These are phyloP conservation scores for Cyprinus carpio DNA, from an alignment of 2,113 vertebrate genomes.

Conservation along the genomic window DNA sequence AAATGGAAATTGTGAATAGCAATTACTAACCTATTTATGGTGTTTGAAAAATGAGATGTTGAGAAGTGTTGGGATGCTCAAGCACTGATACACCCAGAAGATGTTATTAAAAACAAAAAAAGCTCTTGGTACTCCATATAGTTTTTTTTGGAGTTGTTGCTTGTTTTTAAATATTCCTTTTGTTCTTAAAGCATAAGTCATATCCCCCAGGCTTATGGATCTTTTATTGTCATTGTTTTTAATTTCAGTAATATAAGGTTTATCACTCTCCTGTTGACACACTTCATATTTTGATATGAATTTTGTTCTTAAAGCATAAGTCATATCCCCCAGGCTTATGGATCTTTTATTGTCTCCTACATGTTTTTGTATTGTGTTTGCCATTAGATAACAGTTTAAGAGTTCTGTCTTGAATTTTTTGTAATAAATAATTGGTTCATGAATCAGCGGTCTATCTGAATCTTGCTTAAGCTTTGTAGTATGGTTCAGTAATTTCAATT, in stretches of 20 bases:
- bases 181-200: constrained; percentile 33
- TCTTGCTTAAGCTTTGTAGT: neutral
- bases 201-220: neutral
- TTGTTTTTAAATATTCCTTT: constrained; percentile 35
- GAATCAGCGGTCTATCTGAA: constrained; percentile 9
- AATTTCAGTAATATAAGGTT: constrained; percentile 27
- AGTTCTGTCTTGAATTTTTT: constrained; percentile 74
- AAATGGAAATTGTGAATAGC: constrained; percentile 53
- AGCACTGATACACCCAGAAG: constrained; percentile 39
- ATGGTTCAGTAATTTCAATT: neutral
- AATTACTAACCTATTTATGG: constrained; percentile 60
- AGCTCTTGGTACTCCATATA: constrained; percentile 57
- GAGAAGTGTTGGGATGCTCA: constrained; percentile 6
- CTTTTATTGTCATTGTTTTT: neutral
- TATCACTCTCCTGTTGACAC: constrained; percentile 13
- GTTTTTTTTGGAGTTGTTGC: constrained; percentile 37
- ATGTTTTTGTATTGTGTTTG: constrained; percentile 76
- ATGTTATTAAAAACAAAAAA: constrained; percentile 19
- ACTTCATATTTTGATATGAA: constrained; percentile 5
- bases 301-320: too few species aligned
- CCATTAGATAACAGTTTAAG: constrained; percentile 70
- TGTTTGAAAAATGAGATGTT: constrained; percentile 26
- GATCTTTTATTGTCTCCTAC: too few species aligned
- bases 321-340: too few species aligned
- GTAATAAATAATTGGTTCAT: constrained; percentile 74